Conservation (phyloP, 2,797 vertebrate species). For the Florisuga fusca region DNA sequence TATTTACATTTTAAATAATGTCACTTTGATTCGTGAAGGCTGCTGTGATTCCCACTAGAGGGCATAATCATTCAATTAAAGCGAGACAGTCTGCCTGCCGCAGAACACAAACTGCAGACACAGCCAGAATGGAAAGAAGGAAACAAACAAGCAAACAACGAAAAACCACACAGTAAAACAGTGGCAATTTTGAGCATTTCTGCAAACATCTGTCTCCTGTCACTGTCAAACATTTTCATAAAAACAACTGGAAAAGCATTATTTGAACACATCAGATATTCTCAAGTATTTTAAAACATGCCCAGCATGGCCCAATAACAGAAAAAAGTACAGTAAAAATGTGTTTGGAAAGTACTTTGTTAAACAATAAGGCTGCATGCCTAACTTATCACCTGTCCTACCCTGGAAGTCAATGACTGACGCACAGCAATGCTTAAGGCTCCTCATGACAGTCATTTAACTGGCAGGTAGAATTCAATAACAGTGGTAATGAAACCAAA, state of each 20-base stretch:
- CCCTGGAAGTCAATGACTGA: neutral
- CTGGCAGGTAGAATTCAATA: neutral
- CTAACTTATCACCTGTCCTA: neutral
- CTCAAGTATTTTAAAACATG: neutral
- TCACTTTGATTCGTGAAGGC: neutral
- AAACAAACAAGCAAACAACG: neutral
- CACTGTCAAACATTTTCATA: neutral
- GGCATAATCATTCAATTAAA: constrained; percentile 12
- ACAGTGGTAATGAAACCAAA: neutral
- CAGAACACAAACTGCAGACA: neutral
- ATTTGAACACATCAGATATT: neutral
- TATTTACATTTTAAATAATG: neutral
- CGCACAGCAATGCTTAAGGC: neutral
- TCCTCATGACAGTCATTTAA: neutral
- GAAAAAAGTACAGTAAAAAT: neutral
- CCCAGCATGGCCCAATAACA: neutral
- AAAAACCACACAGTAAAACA: accelerated
- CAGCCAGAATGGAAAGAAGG: neutral
- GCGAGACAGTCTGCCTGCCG: neutral
- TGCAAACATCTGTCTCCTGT: neutral
- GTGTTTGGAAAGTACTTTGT: neutral
- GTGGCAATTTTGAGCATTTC: neutral
- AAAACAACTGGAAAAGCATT: neutral
- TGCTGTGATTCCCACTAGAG: neutral
- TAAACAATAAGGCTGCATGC: neutral